Conservation (phyloP, 2,113 vertebrate genomes). For the Balaenoptera acutorostrata region DNA sequence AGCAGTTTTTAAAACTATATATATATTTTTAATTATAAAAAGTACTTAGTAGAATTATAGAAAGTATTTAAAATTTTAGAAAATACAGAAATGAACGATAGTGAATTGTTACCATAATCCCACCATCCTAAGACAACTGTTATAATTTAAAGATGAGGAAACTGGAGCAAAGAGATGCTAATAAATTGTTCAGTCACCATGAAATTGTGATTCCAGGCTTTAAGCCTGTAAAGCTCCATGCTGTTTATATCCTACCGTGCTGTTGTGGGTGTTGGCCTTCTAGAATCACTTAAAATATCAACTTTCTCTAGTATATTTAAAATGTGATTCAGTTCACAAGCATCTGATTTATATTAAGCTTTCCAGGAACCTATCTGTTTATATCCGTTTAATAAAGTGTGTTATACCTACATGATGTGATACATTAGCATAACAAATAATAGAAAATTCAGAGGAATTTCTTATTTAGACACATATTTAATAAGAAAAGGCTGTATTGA, state of each 20-base stretch:
- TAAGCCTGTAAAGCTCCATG: not conserved
- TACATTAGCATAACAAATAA: not conserved
- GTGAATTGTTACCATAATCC: not conserved
- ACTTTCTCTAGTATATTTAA: slow-evolving; percentile 9
- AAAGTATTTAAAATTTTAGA: slow-evolving; percentile 4
- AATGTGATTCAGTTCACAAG: slow-evolving; percentile 10
- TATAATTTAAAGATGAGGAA: slow-evolving; percentile 8
- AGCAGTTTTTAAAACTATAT: not conserved
- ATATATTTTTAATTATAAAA: not conserved
- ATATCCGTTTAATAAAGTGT: not conserved
- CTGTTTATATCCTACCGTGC: not conserved
- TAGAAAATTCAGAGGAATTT: slow-evolving; percentile 22
- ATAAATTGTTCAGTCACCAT: not conserved
- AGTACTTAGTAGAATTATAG: not conserved
- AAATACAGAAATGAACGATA: not conserved
- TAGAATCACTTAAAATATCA: slow-evolving; percentile 17
- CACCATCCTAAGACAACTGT: not conserved
- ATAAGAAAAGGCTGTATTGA: not conserved
- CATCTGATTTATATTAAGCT: slow-evolving; percentile 26
- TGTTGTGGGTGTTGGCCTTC: not conserved
- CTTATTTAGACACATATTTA: not conserved
- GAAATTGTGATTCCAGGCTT: not conserved
- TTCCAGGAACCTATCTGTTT: slow-evolving; percentile 5
- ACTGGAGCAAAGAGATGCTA: not conserved
- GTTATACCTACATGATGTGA: not conserved